Evolutionary conservation across 2,113 vertebrate species (phyloP).

Genomic region (Alaudala cheleensis): DNA sequence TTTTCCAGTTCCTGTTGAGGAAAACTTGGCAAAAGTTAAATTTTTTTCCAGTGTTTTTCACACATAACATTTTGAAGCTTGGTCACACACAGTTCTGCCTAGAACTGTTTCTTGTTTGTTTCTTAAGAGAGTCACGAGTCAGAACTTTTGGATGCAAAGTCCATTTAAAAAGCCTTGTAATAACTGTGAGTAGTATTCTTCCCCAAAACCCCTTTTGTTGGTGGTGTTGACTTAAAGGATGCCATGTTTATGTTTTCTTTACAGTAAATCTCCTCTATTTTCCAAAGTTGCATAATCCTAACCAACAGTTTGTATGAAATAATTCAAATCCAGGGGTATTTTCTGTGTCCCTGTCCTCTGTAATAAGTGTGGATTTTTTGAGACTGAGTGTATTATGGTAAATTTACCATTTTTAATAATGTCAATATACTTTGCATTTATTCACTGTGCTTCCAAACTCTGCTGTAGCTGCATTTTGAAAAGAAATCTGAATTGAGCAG

Average conservation of each 20-base stretch:
- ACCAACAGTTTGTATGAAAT: background rate
- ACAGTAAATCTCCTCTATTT: background rate
- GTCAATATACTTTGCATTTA: background rate
- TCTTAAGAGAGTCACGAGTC: background rate
- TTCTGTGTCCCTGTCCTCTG: background rate
- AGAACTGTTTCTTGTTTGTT: background rate
- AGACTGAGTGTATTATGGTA: background rate
- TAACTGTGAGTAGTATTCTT: background rate
- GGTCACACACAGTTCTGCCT: background rate
- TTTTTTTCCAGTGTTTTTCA: background rate
- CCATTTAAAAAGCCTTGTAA: background rate
- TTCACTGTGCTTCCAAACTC: background rate
- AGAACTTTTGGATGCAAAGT: background rate
- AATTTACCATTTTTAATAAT: background rate
- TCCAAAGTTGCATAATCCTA: background rate
- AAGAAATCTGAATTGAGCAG: background rate
- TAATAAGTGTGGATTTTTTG: background rate
- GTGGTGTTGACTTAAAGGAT: background rate
- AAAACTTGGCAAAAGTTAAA: background rate
- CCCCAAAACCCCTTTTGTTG: rapidly evolving
- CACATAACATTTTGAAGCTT: background rate
- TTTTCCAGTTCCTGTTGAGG: background rate
- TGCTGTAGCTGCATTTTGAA: background rate
- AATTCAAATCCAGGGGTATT: background rate
- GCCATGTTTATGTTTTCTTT: background rate